Evolutionary conservation across 2,888 invertebrate species (phyloP).

Genomic region (Drosophila lutescens): DNA sequence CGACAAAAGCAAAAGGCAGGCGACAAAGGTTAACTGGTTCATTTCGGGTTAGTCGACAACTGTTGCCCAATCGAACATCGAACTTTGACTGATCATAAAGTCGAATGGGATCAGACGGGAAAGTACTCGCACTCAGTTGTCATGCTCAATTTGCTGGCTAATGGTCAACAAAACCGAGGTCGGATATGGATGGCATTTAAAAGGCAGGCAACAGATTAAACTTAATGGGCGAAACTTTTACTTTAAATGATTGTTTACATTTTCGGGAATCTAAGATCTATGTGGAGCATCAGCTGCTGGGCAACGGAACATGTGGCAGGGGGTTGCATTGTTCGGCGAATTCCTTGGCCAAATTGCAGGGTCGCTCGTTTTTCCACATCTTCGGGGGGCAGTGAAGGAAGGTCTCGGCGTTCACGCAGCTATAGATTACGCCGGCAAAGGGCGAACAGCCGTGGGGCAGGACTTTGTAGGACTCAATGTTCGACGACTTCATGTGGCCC

Average conservation of each 20-base stretch:
- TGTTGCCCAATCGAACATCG: constrained; percentile 22
- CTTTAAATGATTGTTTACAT: constrained; percentile 14
- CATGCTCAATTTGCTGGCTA: constrained; percentile 43
- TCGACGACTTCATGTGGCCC: constrained; percentile 67
- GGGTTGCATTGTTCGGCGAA: constrained; percentile 81
- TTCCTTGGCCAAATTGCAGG: constrained; percentile 74
- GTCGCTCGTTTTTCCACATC: constrained; percentile 78
- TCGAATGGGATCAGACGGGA: background rate
- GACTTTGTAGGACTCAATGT: constrained; percentile 66
- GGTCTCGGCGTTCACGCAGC: constrained; percentile 82
- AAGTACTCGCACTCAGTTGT: constrained; percentile 11
- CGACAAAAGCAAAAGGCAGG: constrained; percentile 25
- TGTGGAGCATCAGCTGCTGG: constrained; percentile 57
- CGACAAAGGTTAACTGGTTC: constrained; percentile 31
- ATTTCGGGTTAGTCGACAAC: constrained; percentile 14
- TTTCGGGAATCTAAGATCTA: constrained; percentile 4
- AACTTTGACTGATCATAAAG: constrained; percentile 52
- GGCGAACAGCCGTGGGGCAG: constrained; percentile 80
- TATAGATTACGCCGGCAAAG: constrained; percentile 80
- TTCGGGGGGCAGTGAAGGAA: constrained; percentile 79
- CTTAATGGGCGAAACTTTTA: constrained; percentile 11
- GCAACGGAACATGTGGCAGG: constrained; percentile 81
- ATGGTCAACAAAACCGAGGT: constrained; percentile 14
- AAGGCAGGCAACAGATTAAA: background rate
- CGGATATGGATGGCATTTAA: constrained; percentile 1